These are phyloP conservation scores for Linurgus olivaceus DNA, from an alignment of 2,797 vertebrate genomes.

Conservation along the genomic window DNA sequence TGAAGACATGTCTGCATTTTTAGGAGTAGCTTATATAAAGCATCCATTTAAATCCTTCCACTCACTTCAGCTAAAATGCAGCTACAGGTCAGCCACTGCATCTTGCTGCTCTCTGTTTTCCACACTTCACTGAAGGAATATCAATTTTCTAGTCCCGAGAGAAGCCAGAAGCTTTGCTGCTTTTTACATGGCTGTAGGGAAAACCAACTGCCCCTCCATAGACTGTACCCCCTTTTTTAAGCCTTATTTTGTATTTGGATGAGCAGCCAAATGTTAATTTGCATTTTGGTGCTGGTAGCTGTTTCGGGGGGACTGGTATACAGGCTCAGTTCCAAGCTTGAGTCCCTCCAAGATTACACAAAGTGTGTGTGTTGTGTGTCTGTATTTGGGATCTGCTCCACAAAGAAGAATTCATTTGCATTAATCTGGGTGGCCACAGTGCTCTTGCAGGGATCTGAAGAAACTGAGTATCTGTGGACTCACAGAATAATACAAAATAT, in stretches of 20 bases:
- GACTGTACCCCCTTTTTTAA: background rate
- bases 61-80: background rate
- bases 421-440: background rate
- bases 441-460: background rate
- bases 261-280: background rate
- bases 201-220: background rate
- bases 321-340: background rate
- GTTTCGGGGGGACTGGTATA: background rate
- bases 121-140: background rate
- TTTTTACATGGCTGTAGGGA: background rate
- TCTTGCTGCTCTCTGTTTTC: background rate
- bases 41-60: background rate
- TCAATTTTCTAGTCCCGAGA: background rate
- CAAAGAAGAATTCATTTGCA: background rate
- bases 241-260: background rate
- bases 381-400: background rate
- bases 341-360: fast-evolving
- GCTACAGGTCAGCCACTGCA: background rate
- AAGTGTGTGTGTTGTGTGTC: background rate
- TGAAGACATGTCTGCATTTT: background rate
- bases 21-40: background rate
- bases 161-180: background rate
- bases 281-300: background rate
- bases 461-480: background rate
- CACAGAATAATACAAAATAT: background rate